Conservation (phyloP, 2,113 vertebrate species). For the Notarius lentiginosus region DNA sequence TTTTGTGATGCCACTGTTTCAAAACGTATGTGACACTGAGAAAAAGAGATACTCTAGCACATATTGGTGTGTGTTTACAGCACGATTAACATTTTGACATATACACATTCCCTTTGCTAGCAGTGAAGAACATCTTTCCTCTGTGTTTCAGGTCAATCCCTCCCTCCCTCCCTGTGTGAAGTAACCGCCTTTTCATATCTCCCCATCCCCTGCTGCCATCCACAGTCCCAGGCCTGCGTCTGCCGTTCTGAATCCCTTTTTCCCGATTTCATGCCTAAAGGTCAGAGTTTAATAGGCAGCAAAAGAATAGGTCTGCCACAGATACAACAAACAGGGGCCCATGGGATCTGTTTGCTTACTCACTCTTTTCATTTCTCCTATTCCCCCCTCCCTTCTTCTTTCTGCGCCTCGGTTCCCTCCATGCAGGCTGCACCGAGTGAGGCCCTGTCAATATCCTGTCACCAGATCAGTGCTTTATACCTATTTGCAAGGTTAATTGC, state of each 20-base stretch:
- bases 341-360: conserved; percentile 66
- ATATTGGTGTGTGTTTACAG: neutral
- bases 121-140: conserved; percentile 5
- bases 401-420: conserved; percentile 36
- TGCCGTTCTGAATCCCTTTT: conserved; percentile 71
- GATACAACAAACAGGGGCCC: conserved; percentile 77
- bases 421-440: conserved; percentile 39
- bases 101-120: neutral
- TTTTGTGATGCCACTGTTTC: neutral
- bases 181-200: conserved; percentile 58
- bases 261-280: conserved; percentile 66
- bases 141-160: conserved; percentile 56
- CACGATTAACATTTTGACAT: neutral
- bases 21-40: neutral
- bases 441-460: conserved; percentile 64
- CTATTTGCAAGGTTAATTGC: conserved; percentile 76
- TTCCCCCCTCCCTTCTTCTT: conserved; percentile 42
- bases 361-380: conserved; percentile 60
- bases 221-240: conserved; percentile 76
- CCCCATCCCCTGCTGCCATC: conserved; percentile 69
- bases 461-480: conserved; percentile 69
- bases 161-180: conserved; percentile 57
- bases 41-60: too few species aligned
- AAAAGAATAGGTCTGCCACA: conserved; percentile 75
- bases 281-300: conserved; percentile 80